Base-by-base conservation (phyloP, 1,140 invertebrate species). In the Choristoneura fumiferana region DNA sequence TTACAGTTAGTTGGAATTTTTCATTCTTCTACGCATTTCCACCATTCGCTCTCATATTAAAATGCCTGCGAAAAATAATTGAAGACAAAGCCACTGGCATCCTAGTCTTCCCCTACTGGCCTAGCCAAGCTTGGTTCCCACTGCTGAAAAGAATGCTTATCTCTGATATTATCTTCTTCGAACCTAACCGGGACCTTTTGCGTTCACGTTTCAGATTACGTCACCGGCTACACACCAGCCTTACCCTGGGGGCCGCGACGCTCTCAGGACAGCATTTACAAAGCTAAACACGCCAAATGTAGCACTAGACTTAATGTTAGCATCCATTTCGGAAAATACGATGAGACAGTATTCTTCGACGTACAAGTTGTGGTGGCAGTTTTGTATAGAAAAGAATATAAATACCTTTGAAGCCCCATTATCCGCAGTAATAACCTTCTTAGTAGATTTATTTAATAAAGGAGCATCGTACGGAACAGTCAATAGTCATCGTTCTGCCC, bases 51-150 rank as follows among this genome's bases (percentile, higher is more conserved):
- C n/a, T 73, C 13, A 71, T 71, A 39, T 14, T 67, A 13, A 68
- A 57, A 38, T 38, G 37, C 9, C 9, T 38, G 37, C 72, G 14
- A 62, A 65, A 15, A 8, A 33, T 14, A 72, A 38, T 38, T 8
- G 37, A 38, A n/a, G 37, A 78, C 38, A 53, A 62, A 54, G 65
- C 72, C 18, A 53, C 57, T 38, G 70, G 66, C 5, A 58, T 74
- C n/a, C 10, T 78, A 12, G 57, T 76, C 8, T 64, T 76, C 8
- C 67, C 67, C 0, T 36, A 64, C 33, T 78, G 75, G 75, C 58
- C 14, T 38, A 57, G 65, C 18, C 53, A 62, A 33, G 36, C 63
- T 17, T 63, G 57, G 67, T 67, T 43, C 13, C 37, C 37, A 4
- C 2, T 38, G 13, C 37, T 38, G 13, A 38, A 10, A 38, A 38